Conservation (phyloP, 2,113 vertebrate genomes). For the Grammomys surdaster region DNA sequence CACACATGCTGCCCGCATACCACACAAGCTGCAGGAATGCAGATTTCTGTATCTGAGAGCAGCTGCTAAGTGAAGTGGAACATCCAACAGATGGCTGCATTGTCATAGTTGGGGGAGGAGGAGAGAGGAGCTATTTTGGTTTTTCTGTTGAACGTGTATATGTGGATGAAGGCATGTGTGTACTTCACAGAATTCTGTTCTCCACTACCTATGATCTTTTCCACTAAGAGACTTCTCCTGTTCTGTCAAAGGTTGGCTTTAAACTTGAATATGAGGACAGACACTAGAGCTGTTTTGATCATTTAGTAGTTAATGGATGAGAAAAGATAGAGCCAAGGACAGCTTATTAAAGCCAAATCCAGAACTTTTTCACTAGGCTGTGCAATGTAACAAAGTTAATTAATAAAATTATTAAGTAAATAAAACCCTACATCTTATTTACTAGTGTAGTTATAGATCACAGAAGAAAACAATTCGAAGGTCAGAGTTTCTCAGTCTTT, state of each 20-base stretch:
- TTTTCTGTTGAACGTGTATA: slow-evolving; percentile 52
- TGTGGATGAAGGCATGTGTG: background rate
- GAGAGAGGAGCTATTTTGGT: slow-evolving; percentile 74
- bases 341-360: background rate
- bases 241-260: background rate
- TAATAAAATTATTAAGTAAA: background rate
- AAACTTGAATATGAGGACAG: slow-evolving; percentile 27
- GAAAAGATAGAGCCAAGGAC: background rate
- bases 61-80: slow-evolving; percentile 84
- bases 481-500: background rate
- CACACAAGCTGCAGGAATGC: slow-evolving; percentile 79
- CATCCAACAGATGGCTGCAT: slow-evolving; percentile 84
- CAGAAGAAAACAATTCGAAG: background rate
- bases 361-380: background rate
- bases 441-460: background rate
- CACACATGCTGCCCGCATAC: slow-evolving; percentile 79
- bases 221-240: slow-evolving; percentile 27
- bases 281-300: background rate
- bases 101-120: slow-evolving; percentile 81
- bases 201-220: slow-evolving; percentile 5
- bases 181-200: slow-evolving; percentile 5
- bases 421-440: background rate
- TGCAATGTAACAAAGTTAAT: background rate
- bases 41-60: slow-evolving; percentile 81
- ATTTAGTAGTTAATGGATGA: background rate